phyloP scores from a whole-genome alignment of 2,888 invertebrate genomes.

The Automeris io region DNA sequence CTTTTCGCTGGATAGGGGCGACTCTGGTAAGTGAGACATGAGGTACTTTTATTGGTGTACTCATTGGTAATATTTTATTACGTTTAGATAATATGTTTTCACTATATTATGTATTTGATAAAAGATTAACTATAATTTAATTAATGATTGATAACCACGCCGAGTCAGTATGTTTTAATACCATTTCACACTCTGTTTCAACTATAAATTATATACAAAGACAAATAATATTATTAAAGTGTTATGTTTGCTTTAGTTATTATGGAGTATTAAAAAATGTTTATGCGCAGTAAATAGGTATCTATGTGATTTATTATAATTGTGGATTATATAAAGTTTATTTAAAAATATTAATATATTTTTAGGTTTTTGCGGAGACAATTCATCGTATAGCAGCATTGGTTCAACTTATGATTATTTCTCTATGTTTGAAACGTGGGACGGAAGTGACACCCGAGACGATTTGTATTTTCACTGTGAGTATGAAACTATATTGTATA shows the following conservation, averaged over 20 bases:
- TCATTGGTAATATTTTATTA: too few species aligned
- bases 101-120: too few species aligned
- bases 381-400: conserved; percentile 65
- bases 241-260: too few species aligned
- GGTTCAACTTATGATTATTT: conserved; percentile 61
- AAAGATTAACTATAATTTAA: neutral
- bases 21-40: conserved; percentile 48
- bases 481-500: conserved; percentile 17
- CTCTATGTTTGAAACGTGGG: conserved; percentile 60
- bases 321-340: too few species aligned
- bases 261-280: too few species aligned
- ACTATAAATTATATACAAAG: too few species aligned
- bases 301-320: too few species aligned
- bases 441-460: conserved; percentile 39
- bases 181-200: too few species aligned
- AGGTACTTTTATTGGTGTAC: neutral
- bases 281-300: too few species aligned
- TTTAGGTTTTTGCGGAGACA: conserved; percentile 63
- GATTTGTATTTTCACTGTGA: conserved; percentile 53
- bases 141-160: neutral
- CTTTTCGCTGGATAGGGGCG: conserved; percentile 62
- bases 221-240: too few species aligned
- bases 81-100: too few species aligned
- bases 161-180: neutral
- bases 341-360: too few species aligned